Conservation (phyloP, 2,113 vertebrate species). For the Psilopogon haemacephalus region DNA sequence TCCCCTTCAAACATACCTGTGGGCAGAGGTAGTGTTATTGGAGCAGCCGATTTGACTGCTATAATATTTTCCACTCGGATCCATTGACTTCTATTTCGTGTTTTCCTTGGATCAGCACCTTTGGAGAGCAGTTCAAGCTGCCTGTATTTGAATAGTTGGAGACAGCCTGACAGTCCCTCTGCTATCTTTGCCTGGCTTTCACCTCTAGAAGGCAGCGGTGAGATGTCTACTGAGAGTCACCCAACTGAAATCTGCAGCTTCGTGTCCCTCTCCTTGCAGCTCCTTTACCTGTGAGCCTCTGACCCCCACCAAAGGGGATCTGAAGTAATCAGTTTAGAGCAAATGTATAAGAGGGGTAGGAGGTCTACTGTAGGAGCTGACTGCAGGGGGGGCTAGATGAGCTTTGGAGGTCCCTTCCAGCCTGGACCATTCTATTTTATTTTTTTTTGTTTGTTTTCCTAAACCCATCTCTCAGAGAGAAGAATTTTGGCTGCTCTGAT, state of each 20-base stretch:
- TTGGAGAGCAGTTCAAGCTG: conserved; percentile 39
- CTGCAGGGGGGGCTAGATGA: too few species aligned
- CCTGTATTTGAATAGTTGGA: conserved; percentile 40
- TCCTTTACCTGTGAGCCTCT: not conserved
- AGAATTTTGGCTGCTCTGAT: not conserved
- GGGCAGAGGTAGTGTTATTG: conserved; percentile 71
- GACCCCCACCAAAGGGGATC: not conserved
- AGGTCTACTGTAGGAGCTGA: too few species aligned
- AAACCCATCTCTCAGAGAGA: not conserved
- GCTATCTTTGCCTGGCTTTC: conserved; percentile 56
- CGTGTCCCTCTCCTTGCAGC: not conserved
- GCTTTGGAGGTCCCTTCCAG: too few species aligned
- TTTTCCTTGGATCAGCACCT: conserved; percentile 69
- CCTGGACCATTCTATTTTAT: too few species aligned
- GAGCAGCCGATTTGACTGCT: conserved; percentile 65
- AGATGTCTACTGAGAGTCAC: not conserved
- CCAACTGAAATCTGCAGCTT: not conserved
- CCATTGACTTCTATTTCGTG: conserved; percentile 65
- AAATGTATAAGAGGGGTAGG: not conserved
- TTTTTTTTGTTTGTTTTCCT: not conserved
- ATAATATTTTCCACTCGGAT: conserved; percentile 71
- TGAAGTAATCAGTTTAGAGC: not conserved
- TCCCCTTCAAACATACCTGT: conserved; percentile 68
- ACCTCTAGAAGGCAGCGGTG: conserved; percentile 68
- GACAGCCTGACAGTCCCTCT: conserved; percentile 32